A percentile compares a stretch with the other conserved stretches of the same genome.
These are phyloP conservation scores for Syritta pipiens DNA, from an alignment of 2,888 invertebrate genomes.

Conservation along the genomic window DNA sequence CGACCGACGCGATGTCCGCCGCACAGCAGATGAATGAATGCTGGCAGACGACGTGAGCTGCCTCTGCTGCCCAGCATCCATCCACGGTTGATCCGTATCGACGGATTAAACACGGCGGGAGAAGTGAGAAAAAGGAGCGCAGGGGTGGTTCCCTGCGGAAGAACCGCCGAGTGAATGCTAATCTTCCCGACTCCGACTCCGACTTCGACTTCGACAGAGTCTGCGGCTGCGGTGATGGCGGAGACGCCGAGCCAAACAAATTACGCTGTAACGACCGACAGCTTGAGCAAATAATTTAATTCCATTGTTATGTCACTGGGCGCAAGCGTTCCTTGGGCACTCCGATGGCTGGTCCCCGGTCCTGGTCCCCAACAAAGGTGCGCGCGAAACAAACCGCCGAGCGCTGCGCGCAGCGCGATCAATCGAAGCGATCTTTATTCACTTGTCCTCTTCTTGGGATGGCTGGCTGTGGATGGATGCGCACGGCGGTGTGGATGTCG, in stretches of 20 bases:
- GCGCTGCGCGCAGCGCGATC: slow-evolving; percentile 52
- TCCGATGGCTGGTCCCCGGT: slow-evolving; percentile 24
- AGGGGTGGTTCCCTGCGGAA: slow-evolving; percentile 24
- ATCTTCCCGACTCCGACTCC: slow-evolving; percentile 37
- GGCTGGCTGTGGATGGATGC: slow-evolving; percentile 22
- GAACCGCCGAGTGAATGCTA: slow-evolving; percentile 55
- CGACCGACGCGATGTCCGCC: background rate
- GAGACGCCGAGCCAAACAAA: slow-evolving; percentile 63
- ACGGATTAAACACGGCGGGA: slow-evolving; percentile 56
- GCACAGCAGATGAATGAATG: slow-evolving; percentile 48
- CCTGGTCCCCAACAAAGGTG: slow-evolving; percentile 53
- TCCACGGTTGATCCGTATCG: slow-evolving; percentile 57
- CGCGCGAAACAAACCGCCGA: slow-evolving; percentile 41
- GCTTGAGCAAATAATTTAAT: slow-evolving; percentile 69
- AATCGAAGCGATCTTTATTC: slow-evolving; percentile 66
- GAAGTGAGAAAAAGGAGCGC: slow-evolving; percentile 21
- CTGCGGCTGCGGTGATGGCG: too few relatives aligned
- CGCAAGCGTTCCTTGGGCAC: slow-evolving; percentile 36
- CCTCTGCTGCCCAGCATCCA: slow-evolving; percentile 46
- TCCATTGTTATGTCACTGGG: slow-evolving; percentile 69
- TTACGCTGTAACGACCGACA: slow-evolving; percentile 67
- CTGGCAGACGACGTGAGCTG: slow-evolving; percentile 29
- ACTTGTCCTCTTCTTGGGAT: slow-evolving; percentile 50
- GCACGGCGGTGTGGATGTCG: slow-evolving; percentile 14
- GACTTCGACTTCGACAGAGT: too few relatives aligned